Conservation (phyloP, 2,113 vertebrate genomes). For the Austrofundulus limnaeus region DNA sequence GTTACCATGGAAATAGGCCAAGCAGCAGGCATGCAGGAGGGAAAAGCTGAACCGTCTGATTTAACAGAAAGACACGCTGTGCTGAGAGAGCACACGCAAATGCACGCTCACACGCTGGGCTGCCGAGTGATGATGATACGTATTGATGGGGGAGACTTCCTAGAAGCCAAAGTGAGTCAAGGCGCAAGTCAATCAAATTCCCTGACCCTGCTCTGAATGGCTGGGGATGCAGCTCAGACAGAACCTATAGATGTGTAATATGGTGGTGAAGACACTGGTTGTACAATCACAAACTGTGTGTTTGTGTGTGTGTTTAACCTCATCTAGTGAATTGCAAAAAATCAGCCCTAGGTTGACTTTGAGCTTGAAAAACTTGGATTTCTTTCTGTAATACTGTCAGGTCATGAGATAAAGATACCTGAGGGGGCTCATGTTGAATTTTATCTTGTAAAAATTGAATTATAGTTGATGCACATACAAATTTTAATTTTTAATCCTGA, state of each 20-base stretch:
- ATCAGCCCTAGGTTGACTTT: slow-evolving; percentile 13
- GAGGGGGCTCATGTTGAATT: too few species aligned
- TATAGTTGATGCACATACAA: too few species aligned
- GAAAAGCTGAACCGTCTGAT: slow-evolving; percentile 76
- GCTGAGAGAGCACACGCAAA: slow-evolving; percentile 36
- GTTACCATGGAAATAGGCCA: slow-evolving; percentile 80
- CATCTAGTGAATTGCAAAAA: background rate
- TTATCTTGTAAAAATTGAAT: too few species aligned
- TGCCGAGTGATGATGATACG: slow-evolving; percentile 68
- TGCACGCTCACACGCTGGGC: slow-evolving; percentile 19
- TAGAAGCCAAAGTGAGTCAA: slow-evolving; percentile 72
- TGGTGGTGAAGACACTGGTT: slow-evolving; percentile 15
- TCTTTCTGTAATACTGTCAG: slow-evolving; percentile 5
- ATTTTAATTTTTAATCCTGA: too few species aligned
- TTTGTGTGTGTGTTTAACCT: slow-evolving; percentile 6
- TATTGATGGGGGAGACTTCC: slow-evolving; percentile 75
- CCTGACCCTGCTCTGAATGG: slow-evolving; percentile 41
- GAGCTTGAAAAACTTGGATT: background rate
- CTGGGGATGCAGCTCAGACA: slow-evolving; percentile 31
- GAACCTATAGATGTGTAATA: slow-evolving; percentile 18
- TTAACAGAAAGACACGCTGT: slow-evolving; percentile 64
- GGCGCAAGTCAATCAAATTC: slow-evolving; percentile 72
- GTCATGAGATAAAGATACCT: background rate
- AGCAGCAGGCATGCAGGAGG: slow-evolving; percentile 73
- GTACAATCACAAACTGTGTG: slow-evolving; percentile 5